Evolutionary conservation across 2,888 invertebrate genomes (phyloP).

Genomic region (Lacanobia oleracea): DNA sequence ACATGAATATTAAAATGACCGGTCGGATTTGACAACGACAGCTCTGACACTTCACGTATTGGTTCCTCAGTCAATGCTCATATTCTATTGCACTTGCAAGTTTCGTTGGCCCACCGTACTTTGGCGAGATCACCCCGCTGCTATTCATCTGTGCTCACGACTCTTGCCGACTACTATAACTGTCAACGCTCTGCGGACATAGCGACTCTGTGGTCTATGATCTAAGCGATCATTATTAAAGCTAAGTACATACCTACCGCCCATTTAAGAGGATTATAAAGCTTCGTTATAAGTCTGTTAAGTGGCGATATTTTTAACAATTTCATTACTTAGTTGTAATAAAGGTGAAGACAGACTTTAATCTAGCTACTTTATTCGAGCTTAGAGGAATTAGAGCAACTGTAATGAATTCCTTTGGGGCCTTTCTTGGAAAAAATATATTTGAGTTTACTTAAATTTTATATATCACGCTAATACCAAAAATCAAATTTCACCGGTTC

Average conservation of each 20-base stretch:
- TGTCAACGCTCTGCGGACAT: no score
- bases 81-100: no score
- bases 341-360: conserved; percentile 22
- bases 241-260: conserved; percentile 31
- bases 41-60: no score
- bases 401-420: conserved; percentile 13
- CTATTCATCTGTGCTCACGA: no score
- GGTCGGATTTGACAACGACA: no score
- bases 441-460: neutral
- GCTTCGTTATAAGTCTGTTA: conserved; percentile 46
- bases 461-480: neutral
- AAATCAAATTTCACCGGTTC: neutral
- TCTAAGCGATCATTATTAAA: conserved; percentile 25
- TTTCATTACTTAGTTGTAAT: conserved; percentile 37
- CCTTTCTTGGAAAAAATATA: neutral
- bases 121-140: no score
- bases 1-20: no score
- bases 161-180: no score
- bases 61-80: no score
- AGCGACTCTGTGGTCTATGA: neutral
- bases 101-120: no score
- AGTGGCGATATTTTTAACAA: conserved; percentile 47
- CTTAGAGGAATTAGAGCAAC: conserved; percentile 28
- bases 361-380: conserved; percentile 26
- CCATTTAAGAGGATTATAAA: conserved; percentile 54